Base-by-base conservation (phyloP, 1,140 invertebrate genomes). In the Lepidotrigona ventralis region DNA sequence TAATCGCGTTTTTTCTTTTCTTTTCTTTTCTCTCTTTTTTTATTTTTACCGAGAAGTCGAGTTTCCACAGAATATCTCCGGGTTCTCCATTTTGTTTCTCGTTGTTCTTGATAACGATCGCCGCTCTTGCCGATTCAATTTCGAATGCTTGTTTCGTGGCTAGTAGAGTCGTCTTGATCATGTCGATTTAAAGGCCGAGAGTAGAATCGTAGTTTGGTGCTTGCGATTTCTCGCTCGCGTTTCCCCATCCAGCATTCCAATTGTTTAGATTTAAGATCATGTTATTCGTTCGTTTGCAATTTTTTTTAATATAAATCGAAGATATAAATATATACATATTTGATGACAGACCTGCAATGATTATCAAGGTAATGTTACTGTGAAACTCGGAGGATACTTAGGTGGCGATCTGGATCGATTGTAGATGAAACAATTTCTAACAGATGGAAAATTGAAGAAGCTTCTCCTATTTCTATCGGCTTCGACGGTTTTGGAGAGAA, bases 1-100 rank as follows among this genome's bases (percentile, higher is more conserved):
- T 74, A 74, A 79, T 79, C 68, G 53, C 8, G 54, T 54, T 66
- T 74, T n/a, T n/a, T n/a, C n/a, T n/a, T n/a, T 81, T 81, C 8
- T 39, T 39, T 46, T 46, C 8, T 46, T 46, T 6, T 46, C 8
- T 46, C 39, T 46, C 8, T 46, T 6, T 46, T 46, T 46, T 39
- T 6, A n/a, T 39, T 39, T 39, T 39, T 26, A 33, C 12, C 70
- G 53, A 21, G 29, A 5, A 60, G 46, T 60, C 33, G 33, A 63
- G 17, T 33, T 26, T 26, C 6, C n/a, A 12, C n/a, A 1, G 15
- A 54, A 72, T 58, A 14, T 2, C 33, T 11, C 51, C 23, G 19
- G 15, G 2, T 39, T n/a, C n/a, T n/a, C n/a, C n/a, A 9, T 29
- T 21, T 64, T 11, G 21, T 51, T 33, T 1, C 21, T 23, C 26